These are phyloP conservation scores for Pluvialis apricaria DNA, from an alignment of 2,113 vertebrate genomes.

Conservation along the genomic window DNA sequence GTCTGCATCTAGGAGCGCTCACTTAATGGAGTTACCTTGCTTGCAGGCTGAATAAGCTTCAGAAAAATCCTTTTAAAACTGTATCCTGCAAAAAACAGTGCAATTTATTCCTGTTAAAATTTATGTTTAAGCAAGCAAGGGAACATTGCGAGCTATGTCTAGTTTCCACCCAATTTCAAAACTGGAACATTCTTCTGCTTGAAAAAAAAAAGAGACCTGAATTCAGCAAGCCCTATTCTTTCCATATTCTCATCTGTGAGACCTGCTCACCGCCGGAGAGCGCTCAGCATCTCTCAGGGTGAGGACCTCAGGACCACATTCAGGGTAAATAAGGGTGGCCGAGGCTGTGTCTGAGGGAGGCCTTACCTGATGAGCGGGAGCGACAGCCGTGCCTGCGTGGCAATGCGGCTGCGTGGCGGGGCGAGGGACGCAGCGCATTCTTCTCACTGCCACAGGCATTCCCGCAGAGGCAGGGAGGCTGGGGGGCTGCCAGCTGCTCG, in stretches of 20 bases:
- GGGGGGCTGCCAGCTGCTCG: slow-evolving; percentile 69
- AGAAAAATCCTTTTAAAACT: background rate
- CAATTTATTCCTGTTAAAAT: background rate
- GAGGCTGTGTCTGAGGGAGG: background rate
- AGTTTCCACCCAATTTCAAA: background rate
- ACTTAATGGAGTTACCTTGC: background rate
- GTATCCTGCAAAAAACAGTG: background rate
- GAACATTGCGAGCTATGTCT: background rate
- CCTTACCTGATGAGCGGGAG: slow-evolving; percentile 21
- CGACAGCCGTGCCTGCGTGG: background rate
- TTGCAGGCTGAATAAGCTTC: background rate
- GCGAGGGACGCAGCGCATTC: slow-evolving; percentile 47
- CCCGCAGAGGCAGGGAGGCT: slow-evolving; percentile 51
- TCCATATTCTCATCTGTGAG: background rate
- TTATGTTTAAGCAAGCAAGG: background rate
- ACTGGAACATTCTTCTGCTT: background rate
- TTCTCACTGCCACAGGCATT: slow-evolving; percentile 67
- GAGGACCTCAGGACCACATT: background rate
- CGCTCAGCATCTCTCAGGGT: background rate
- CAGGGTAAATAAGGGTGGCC: background rate
- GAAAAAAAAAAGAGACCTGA: background rate
- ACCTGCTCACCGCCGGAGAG: background rate
- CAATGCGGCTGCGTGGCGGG: background rate
- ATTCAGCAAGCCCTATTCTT: background rate
- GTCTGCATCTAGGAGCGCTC: background rate